Conservation (phyloP, 2,888 invertebrate genomes). For the Andrena bucephala region DNA sequence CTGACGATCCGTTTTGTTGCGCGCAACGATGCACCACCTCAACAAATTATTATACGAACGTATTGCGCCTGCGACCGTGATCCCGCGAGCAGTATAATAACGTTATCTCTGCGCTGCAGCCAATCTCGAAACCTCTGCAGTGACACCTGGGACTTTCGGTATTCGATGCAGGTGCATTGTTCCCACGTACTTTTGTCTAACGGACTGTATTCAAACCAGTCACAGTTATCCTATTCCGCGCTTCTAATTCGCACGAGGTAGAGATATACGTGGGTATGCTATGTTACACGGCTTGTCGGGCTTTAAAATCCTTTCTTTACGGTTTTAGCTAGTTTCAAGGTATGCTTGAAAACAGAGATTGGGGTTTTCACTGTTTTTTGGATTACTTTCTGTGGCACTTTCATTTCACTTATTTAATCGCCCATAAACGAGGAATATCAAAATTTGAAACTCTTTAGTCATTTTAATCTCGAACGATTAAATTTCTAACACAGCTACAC, state of each 20-base stretch:
- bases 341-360: no score
- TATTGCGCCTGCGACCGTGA: slow-evolving; percentile 27
- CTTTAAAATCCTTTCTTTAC: not conserved
- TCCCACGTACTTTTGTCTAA: slow-evolving; percentile 45
- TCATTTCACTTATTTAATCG: no score
- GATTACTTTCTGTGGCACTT: no score
- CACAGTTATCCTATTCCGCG: slow-evolving; percentile 28
- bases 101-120: slow-evolving; percentile 53
- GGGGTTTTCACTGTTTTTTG: no score
- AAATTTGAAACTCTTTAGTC: no score
- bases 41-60: slow-evolving; percentile 10
- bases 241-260: slow-evolving; percentile 28
- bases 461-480: no score
- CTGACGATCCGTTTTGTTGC: slow-evolving; percentile 28
- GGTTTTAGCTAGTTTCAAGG: no score
- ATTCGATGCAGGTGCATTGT: slow-evolving; percentile 53
- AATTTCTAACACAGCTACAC: no score
- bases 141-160: slow-evolving; percentile 18
- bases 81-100: slow-evolving; percentile 47
- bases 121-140: slow-evolving; percentile 40
- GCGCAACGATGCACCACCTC: not conserved
- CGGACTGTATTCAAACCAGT: slow-evolving; percentile 22
- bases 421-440: no score
- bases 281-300: not conserved
- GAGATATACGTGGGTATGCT: not conserved